A percentile compares a stretch with the other conserved stretches of the same genome.
These are phyloP conservation scores for Sterrhoptilus dennistouni DNA, from an alignment of 2,113 vertebrate genomes.

Conservation along the genomic window DNA sequence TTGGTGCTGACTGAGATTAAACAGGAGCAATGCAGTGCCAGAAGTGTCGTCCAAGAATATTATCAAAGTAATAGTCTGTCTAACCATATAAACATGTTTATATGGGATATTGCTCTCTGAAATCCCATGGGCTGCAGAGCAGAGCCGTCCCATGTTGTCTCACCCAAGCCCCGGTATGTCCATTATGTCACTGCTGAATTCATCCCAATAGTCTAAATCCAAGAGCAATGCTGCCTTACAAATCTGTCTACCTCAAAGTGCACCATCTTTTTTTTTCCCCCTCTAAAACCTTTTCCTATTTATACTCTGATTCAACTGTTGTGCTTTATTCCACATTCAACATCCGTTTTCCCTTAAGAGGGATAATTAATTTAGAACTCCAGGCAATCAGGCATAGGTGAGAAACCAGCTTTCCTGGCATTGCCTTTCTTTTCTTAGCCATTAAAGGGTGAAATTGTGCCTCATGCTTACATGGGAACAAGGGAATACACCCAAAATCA, in stretches of 20 bases:
- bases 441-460: slow-evolving; percentile 3
- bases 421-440: slow-evolving; percentile 33
- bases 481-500: background rate
- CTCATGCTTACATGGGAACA: background rate
- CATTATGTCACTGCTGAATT: background rate
- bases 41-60: background rate
- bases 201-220: background rate
- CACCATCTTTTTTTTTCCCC: background rate
- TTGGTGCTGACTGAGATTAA: slow-evolving; percentile 6
- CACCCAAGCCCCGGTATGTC: background rate
- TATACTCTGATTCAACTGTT: slow-evolving; percentile 26
- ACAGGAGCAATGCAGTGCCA: background rate
- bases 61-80: background rate
- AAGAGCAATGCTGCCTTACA: background rate
- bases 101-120: background rate
- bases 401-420: slow-evolving; percentile 18
- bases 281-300: slow-evolving; percentile 4
- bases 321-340: slow-evolving; percentile 36
- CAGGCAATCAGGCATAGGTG: slow-evolving; percentile 30
- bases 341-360: slow-evolving; percentile 52
- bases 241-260: background rate
- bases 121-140: background rate
- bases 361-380: slow-evolving; percentile 63
- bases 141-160: background rate
- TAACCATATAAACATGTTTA: background rate